Evolutionary conservation across 92 coral and sea anemone genomes (phyloP).

Genomic region (Diadumene lineata): DNA sequence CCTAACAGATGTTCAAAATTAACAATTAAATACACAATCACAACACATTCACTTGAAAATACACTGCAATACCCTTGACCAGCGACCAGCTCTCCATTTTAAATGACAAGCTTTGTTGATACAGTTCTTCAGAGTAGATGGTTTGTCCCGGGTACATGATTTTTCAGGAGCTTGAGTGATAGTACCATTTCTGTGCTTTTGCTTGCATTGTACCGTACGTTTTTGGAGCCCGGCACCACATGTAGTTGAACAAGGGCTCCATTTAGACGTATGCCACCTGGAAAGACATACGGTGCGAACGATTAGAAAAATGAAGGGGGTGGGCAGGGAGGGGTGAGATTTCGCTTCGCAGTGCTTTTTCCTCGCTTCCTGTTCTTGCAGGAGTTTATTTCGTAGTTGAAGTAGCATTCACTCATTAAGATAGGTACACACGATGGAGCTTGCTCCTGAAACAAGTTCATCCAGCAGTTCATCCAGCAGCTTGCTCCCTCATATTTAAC

Average conservation of each 20-base stretch:
- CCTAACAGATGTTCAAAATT: no score
- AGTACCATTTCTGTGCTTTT: conserved; percentile 72
- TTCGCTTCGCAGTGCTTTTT: no score
- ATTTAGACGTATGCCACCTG: conserved; percentile 90
- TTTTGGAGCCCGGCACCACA: conserved; percentile 87
- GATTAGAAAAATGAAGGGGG: no score
- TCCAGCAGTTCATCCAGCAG: no score
- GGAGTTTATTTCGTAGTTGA: no score
- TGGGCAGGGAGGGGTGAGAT: no score
- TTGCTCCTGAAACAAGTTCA: no score
- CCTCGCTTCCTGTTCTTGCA: no score
- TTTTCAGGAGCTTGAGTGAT: conserved; percentile 26
- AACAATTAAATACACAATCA: no score
- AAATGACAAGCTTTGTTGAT: conserved; percentile 73
- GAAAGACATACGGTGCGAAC: neutral
- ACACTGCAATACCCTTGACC: conserved; percentile 73
- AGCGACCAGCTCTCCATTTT: conserved; percentile 72
- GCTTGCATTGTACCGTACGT: conserved; percentile 71
- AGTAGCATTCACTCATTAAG: no score
- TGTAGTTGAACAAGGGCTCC: conserved; percentile 79
- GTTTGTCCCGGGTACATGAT: conserved; percentile 85
- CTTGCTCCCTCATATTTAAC: no score
- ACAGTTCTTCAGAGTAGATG: conserved; percentile 85
- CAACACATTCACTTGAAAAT: neutral
- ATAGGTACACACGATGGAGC: no score